Evolutionary conservation across 1,140 invertebrate genomes (phyloP), one percentile per base, ranked within the genome.

Genomic region (Caenorhabditis brenneri): DNA sequence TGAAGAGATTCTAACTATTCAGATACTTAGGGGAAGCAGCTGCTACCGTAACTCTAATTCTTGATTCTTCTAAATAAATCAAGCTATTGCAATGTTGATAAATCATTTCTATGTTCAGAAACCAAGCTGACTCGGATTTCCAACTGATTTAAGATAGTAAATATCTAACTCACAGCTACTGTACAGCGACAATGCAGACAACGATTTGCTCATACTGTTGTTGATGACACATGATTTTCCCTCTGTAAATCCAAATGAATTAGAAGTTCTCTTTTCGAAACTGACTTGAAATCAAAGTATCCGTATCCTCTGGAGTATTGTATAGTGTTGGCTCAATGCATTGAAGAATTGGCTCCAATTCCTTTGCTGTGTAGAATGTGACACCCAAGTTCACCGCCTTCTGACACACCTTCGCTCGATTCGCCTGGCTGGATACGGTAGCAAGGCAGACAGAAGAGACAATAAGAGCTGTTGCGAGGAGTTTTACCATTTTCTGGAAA

Each of bases 141-240:
- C 19, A 19, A 19, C 7, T 27, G 9, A 58, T 58, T 58, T 31
- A 58, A 6, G 10, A 4, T 7, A 6, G 15, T n/a, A n/a, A n/a
- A n/a, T n/a, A n/a, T n/a, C n/a, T n/a, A 33, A 74, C 65, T 74
- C 24, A 74, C 65, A 74, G 22, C 65, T 36, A n/a, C 15, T 74
- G 65, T 74, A 74, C 36, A 74, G 65, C 22, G 33, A 42, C 36
- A 74, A 42, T 42, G 65, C 65, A 7, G 65, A n/a, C 0, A 74
- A 5, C 3, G 65, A 33, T 36, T 74, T 74, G 65, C 65, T 74
- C 65, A 74, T 42, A 42, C 65, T 74, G 65, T 74, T 74, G 36
- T 24, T 74, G 36, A 74, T 42, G 0, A 74, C 65, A 27, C 65
- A 74, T 2, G 65, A 74, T 36, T 74, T 74, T 74, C 65, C 65